A percentile compares a stretch with the other conserved stretches of the same genome.
phyloP scores from a whole-genome alignment of 2,888 invertebrate genomes.

The Heliconius ismenius region DNA sequence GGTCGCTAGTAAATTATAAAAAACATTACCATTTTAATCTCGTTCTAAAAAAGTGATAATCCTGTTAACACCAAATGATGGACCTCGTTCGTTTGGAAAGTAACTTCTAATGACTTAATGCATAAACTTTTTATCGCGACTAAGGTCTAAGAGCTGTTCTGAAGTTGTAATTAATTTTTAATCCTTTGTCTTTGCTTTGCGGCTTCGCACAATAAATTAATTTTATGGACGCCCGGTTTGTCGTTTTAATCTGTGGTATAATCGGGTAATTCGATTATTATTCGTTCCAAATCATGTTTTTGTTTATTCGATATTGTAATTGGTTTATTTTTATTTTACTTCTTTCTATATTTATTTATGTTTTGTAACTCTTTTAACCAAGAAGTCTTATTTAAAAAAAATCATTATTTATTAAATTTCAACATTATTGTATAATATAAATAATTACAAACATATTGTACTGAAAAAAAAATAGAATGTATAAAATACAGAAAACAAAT shows the following conservation, averaged over 20 bases:
- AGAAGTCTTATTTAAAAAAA: neutral
- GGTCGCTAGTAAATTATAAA: too few relatives aligned
- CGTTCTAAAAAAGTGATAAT: conserved; percentile 18
- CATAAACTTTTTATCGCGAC: conserved; percentile 40
- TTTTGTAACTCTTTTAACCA: neutral
- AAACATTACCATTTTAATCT: neutral
- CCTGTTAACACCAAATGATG: conserved; percentile 33
- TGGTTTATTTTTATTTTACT: neutral
- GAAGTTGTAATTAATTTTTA: conserved; percentile 76
- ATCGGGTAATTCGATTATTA: conserved; percentile 44
- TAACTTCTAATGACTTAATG: conserved; percentile 42
- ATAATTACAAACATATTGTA: neutral
- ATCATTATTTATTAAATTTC: too few relatives aligned
- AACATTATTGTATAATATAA: too few relatives aligned
- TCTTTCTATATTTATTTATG: neutral
- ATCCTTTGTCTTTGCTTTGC: conserved; percentile 68
- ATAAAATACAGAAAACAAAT: too few relatives aligned
- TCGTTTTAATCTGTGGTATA: conserved; percentile 41
- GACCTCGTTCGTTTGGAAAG: conserved; percentile 30
- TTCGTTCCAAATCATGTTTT: conserved; percentile 27
- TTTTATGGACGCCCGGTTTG: conserved; percentile 46
- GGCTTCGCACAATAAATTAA: conserved; percentile 70
- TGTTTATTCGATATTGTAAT: neutral
- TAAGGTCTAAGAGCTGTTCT: conserved; percentile 49
- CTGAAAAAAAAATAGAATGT: neutral